Percentiles rank a stretch among this genome's conserved stretches.
Conservation (phyloP, 2,113 vertebrate genomes). For the Cephalopholis sonnerati region DNA sequence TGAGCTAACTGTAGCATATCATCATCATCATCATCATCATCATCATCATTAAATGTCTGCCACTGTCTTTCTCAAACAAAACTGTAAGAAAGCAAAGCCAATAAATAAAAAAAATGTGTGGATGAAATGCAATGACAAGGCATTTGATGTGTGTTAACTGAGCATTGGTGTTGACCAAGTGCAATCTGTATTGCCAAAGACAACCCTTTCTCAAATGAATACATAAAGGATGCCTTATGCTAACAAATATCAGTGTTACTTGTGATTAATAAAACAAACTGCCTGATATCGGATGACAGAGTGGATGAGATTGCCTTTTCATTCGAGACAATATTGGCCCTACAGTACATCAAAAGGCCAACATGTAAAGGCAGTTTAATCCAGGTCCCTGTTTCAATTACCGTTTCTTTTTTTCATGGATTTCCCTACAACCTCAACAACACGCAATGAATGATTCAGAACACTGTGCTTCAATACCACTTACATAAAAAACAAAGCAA, state of each 20-base stretch:
- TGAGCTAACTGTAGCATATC: too few relatives aligned
- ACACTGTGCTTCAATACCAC: not conserved
- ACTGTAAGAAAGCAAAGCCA: too few relatives aligned
- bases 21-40: too few relatives aligned
- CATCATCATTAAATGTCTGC: too few relatives aligned
- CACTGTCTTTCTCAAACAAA: too few relatives aligned
- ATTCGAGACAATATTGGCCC: not conserved
- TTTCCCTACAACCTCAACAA: constrained; percentile 1
- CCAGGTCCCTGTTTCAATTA: not conserved
- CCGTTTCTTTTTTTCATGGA: not conserved
- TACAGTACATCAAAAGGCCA: not conserved
- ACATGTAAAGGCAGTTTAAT: not conserved
- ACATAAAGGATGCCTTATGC: not conserved
- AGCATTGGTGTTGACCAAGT: not conserved
- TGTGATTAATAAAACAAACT: not conserved
- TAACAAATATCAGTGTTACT: not conserved
- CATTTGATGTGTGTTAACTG: not conserved
- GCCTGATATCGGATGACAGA: not conserved
- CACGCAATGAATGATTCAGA: not conserved
- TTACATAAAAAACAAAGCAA: not conserved
- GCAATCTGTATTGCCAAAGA: not conserved
- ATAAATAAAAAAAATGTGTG: not conserved
- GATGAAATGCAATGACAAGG: not conserved
- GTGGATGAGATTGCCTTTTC: not conserved
- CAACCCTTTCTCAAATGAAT: not conserved